phyloP scores from a whole-genome alignment of 2,113 vertebrate genomes.

The Cyanoderma ruficeps region DNA sequence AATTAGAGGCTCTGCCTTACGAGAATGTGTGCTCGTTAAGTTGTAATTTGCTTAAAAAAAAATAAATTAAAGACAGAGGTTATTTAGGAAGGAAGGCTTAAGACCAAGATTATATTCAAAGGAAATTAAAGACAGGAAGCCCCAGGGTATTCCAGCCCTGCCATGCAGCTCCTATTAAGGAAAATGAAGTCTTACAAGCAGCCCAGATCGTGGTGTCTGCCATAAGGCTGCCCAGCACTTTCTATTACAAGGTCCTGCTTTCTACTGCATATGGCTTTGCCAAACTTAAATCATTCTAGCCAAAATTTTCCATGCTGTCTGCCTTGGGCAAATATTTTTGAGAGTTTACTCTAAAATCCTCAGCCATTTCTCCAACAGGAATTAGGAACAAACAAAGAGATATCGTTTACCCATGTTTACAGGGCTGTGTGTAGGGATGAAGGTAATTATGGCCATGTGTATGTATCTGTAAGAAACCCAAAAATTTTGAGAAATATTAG shows the following conservation, averaged over 20 bases:
- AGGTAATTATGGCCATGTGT: too few relatives aligned
- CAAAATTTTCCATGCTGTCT: constrained; percentile 23
- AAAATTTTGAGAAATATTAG: not conserved
- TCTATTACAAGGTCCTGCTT: not conserved
- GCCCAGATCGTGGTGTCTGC: not conserved
- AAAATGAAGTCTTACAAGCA: constrained; percentile 50
- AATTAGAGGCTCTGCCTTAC: constrained; percentile 39
- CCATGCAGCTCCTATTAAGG: constrained; percentile 48
- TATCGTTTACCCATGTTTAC: not conserved
- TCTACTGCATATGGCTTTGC: constrained; percentile 1
- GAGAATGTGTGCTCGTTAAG: constrained; percentile 60
- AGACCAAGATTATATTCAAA: constrained; percentile 63
- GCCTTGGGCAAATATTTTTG: not conserved
- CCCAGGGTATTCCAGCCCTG: constrained; percentile 45
- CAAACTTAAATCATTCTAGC: constrained; percentile 9
- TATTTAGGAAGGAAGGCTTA: constrained; percentile 73
- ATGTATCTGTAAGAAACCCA: not conserved
- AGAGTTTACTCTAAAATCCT: not conserved
- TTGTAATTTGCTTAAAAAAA: constrained; percentile 65
- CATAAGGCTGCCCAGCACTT: constrained; percentile 23
- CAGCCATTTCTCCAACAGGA: not conserved
- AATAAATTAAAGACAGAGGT: constrained; percentile 70
- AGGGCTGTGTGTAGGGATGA: not conserved
- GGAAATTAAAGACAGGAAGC: constrained; percentile 71
- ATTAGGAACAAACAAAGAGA: not conserved